Base-by-base conservation (phyloP, 2,113 vertebrate genomes). In the Gambusia holbrooki region DNA sequence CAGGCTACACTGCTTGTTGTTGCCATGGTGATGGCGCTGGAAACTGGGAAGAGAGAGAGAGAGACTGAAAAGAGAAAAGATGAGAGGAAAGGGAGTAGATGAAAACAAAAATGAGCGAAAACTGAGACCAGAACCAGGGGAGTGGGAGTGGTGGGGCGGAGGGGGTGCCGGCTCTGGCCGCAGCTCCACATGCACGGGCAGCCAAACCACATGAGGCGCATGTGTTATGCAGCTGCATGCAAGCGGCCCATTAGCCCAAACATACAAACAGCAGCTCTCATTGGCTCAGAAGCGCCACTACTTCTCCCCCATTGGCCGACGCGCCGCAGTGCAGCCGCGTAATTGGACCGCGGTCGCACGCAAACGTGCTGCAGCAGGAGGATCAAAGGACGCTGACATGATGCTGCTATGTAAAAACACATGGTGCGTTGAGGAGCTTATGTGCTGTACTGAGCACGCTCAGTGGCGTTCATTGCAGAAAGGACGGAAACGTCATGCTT, bases 211-310 rank as follows among this genome's bases (percentile, higher is more conserved):
- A 93, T 86, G 91, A 87, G 82, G 72, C 65, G 61, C 91, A 90
- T 93, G 90, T 92, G 92, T 80, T 72, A 2, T 77, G 73, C 92
- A 91, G 91, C 88, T 88, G 92, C 83, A 83, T 65, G 84, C 73
- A 73, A 74, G 61, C 45, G 40, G 62, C 58, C 17, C 15, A 58
- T 83, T 62, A 78, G 71, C 66, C 73, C 66, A 74, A 70, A 82
- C 74, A 75, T 80, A 77, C 69, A 86, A 85, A 86, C 86, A 83
- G 64, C 27, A 0, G 15, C 5, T 25, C 51, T 67, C 74, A 89
- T 90, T 87, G 87, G 89, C 66, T 81, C 22, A 15, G 19, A n/a
- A 32, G 45, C 2, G 1, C 22, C 66, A 54, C 79, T 84, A 58
- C 78, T 63, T 51, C 35, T 8, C 30, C 2, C 0, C 27, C 35